Evolutionary conservation across 30 jellyfish, hydroid and myxozoan genomes (phyloP), one percentile per base, ranked within the genome.

Genomic region (Hydractinia symbiolongicarpus): DNA sequence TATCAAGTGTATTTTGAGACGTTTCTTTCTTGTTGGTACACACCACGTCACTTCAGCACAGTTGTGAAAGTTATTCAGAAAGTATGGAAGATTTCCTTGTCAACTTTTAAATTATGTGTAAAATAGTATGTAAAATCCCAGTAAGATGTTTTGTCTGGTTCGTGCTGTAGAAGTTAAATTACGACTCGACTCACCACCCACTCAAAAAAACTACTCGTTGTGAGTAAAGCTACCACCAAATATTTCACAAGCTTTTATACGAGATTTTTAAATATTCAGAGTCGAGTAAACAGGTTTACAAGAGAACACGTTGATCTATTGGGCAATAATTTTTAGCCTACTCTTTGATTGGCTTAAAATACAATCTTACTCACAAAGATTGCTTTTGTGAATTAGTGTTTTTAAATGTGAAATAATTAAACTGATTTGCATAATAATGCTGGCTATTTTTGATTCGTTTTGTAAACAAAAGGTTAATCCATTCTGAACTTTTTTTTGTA

Each of bases 21-120:
- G 44, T 30, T 30, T 30, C 44, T 30, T 64, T 64, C 74, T 64
- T 64, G 74, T 64, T 64, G 40, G 9, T n/a, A 64, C 74, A 64
- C 74, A 6, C 74, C 74, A 64, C 74, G 74, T 64, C 19, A 7
- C 74, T 6, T 64, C 74, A 64, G 52, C 74, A 64, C 74, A 64
- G 19, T 44, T 58, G 69, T 64, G 74, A n/a, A 64, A 44, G 19
- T n/a, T 64, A 64, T 64, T 64, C 40, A 13, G 52, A 64, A n/a
- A 64, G 19, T 44, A 64, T n/a, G 19, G 6, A 64, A 64, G 19
- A 6, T 64, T 64, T 64, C 44, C 44, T 30, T 2, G 44, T 64
- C 52, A 64, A 64, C 74, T 44, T 58, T 58, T 58, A 13, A 16
- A n/a, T 51, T 51, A 64, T n/a, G 40, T 64, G 74, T 64, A 44